These are phyloP conservation scores for Crocuta crocuta DNA, from an alignment of 2,113 vertebrate genomes.

Conservation along the genomic window DNA sequence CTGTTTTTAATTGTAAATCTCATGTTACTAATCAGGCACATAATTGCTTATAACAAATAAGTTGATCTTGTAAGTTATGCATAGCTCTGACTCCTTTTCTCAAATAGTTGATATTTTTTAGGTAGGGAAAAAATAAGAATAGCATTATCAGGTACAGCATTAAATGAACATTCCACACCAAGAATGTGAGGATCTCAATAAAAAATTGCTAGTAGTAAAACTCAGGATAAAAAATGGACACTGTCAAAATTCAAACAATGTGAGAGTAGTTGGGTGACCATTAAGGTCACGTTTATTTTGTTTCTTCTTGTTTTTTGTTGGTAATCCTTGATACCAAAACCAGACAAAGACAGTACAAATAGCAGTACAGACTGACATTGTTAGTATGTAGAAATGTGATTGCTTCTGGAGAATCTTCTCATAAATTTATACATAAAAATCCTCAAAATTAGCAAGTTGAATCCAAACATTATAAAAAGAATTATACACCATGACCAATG, in stretches of 20 bases:
- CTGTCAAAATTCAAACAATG: background rate
- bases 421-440: background rate
- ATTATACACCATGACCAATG: background rate
- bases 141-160: background rate
- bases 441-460: background rate
- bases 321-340: conserved; percentile 25
- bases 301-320: background rate
- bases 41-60: conserved; percentile 20
- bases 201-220: conserved; percentile 8
- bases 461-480: background rate
- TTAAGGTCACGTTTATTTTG: background rate
- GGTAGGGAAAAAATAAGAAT: background rate
- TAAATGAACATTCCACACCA: conserved; percentile 24
- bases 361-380: background rate
- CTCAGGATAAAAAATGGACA: conserved; percentile 26
- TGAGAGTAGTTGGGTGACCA: background rate
- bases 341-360: background rate
- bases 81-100: background rate
- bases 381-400: background rate
- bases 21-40: background rate
- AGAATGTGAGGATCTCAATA: background rate
- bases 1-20: conserved; percentile 53
- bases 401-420: background rate
- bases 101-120: conserved; percentile 35
- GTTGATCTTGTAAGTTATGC: background rate